phyloP scores from a whole-genome alignment of 35 echinoderm and acorn worm genomes.

The Anneissia japonica region DNA sequence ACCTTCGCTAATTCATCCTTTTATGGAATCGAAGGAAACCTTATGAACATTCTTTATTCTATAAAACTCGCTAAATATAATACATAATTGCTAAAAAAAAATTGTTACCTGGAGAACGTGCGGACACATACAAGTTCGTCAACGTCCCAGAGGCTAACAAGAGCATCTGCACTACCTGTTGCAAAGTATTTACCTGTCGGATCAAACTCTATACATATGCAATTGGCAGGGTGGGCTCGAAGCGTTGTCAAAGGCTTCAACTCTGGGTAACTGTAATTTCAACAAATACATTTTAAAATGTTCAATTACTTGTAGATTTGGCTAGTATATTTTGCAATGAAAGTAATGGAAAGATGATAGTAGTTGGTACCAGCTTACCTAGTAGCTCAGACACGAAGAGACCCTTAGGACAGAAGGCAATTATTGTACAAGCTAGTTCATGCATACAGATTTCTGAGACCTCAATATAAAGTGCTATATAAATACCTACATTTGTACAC shows the following conservation, averaged over 20 bases:
- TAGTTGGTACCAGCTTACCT: no score
- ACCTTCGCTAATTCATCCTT: no score
- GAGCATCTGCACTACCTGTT: constrained; percentile 95
- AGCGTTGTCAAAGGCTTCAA: constrained; percentile 69
- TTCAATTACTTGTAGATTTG: neutral
- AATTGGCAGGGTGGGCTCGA: constrained; percentile 89
- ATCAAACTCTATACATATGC: constrained; percentile 97
- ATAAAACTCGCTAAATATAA: no score
- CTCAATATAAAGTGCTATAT: no score
- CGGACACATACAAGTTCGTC: constrained; percentile 86
- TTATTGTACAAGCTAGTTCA: neutral
- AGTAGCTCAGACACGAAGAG: no score
- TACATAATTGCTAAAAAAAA: no score
- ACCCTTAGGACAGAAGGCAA: no score
- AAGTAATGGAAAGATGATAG: no score
- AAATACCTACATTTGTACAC: neutral
- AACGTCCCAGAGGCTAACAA: constrained; percentile 95
- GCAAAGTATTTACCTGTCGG: constrained; percentile 94
- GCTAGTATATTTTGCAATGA: neutral
- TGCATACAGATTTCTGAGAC: neutral
- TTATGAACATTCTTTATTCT: no score
- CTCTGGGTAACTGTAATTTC: constrained; percentile 60
- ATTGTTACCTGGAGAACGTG: constrained; percentile 86
- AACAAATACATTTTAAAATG: neutral
- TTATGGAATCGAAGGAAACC: no score